A percentile compares a stretch with the other conserved stretches of the same genome.
Evolutionary conservation across 2,113 vertebrate genomes (phyloP).

Genomic region (Crotalus tigris): DNA sequence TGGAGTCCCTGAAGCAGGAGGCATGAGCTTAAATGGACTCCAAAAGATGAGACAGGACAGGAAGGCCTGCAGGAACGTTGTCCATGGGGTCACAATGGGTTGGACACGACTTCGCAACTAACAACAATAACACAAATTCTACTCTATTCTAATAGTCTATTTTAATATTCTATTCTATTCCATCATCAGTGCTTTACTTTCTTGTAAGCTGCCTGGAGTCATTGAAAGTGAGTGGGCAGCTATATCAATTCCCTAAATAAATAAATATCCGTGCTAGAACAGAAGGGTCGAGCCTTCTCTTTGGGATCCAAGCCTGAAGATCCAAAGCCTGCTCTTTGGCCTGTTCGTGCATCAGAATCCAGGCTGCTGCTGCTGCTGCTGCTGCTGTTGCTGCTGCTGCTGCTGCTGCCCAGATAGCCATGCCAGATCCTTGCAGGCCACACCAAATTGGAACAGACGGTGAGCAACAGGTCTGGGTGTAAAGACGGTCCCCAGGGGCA

Average conservation of each 20-base stretch:
- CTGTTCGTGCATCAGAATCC: background rate
- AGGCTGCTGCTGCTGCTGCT: background rate
- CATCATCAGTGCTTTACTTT: background rate
- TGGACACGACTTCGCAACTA: too few species aligned
- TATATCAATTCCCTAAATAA: background rate
- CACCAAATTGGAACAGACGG: background rate
- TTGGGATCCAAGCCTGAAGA: background rate
- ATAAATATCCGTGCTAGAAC: background rate
- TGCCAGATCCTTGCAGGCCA: background rate
- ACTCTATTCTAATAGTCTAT: too few species aligned
- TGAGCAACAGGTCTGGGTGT: background rate
- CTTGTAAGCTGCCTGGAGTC: background rate
- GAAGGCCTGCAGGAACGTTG: too few species aligned
- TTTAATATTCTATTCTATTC: too few species aligned
- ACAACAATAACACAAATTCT: too few species aligned
- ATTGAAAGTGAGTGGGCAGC: background rate
- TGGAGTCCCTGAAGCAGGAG: too few species aligned
- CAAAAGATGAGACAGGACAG: too few species aligned
- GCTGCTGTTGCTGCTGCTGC: too few species aligned
- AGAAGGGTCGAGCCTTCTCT: background rate
- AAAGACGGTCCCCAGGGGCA: background rate
- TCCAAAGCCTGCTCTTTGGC: background rate
- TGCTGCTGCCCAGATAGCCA: background rate
- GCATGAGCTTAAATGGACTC: too few species aligned
- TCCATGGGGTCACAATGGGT: too few species aligned